phyloP scores from a whole-genome alignment of 23 tunicate species.

The Trididemnum nubilum region DNA sequence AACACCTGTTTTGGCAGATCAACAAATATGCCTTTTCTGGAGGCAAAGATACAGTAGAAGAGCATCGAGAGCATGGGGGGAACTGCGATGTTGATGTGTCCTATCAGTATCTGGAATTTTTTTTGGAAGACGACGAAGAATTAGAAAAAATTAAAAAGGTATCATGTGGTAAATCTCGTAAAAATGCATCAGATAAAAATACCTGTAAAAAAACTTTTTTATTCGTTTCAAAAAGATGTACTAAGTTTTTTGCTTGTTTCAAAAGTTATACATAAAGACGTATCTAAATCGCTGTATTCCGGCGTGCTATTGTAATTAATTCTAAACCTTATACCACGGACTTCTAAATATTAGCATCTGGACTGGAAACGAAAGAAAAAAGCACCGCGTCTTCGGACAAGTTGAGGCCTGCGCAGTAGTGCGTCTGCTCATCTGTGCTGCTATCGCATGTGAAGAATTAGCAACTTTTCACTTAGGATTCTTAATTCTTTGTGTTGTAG shows the following conservation, averaged over 20 bases:
- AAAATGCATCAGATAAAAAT: too few relatives aligned
- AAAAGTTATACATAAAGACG: background rate
- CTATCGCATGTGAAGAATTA: too few relatives aligned
- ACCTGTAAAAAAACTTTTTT: background rate
- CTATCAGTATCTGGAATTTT: slow-evolving; percentile 80
- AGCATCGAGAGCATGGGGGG: slow-evolving; percentile 84
- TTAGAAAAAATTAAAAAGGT: slow-evolving; percentile 74
- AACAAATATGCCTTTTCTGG: slow-evolving; percentile 96
- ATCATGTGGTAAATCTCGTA: too few relatives aligned
- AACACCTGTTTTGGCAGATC: slow-evolving; percentile 59
- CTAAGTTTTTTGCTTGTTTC: background rate
- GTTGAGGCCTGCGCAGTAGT: too few relatives aligned
- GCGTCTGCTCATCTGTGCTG: too few relatives aligned
- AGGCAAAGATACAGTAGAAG: slow-evolving; percentile 81
- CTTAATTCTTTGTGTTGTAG: too few relatives aligned
- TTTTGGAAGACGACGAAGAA: slow-evolving; percentile 90
- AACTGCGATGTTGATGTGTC: slow-evolving; percentile 84
- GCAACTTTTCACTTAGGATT: too few relatives aligned
- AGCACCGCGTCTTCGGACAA: too few relatives aligned
- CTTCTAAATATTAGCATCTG: too few relatives aligned
- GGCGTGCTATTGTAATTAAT: too few relatives aligned
- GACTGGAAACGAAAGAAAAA: too few relatives aligned
- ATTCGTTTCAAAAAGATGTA: background rate
- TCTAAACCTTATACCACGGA: too few relatives aligned
- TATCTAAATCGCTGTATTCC: background rate